These are phyloP conservation scores for Melanogrammus aeglefinus DNA, from an alignment of 2,797 vertebrate species.

Conservation along the genomic window DNA sequence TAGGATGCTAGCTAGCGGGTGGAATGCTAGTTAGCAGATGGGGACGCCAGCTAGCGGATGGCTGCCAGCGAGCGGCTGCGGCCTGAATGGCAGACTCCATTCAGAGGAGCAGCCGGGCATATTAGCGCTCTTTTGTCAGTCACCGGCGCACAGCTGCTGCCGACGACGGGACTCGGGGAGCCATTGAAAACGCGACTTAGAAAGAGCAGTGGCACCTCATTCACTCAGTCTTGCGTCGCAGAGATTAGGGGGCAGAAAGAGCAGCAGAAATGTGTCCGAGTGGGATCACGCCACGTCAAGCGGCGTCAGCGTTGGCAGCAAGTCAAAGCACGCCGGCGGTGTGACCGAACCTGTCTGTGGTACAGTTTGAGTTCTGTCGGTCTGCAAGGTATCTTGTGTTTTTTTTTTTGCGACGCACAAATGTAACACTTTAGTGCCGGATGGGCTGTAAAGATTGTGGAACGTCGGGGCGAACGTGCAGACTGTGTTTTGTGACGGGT, in stretches of 20 bases:
- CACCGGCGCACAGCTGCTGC: not conserved
- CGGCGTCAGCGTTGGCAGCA: not conserved
- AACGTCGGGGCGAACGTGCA: not conserved
- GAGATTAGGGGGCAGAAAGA: not conserved
- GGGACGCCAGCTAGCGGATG: not conserved
- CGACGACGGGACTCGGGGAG: not conserved
- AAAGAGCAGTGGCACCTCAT: not conserved
- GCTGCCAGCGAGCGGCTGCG: not conserved
- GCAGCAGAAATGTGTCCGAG: not conserved
- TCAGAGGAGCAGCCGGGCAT: slow-evolving; percentile 3
- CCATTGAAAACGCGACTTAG: not conserved
- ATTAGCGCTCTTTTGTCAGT: slow-evolving; percentile 11
- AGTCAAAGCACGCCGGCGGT: not conserved
- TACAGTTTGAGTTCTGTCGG: not conserved
- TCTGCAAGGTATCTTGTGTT: not conserved
- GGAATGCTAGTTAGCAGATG: not conserved
- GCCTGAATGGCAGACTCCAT: not conserved
- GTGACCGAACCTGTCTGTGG: not conserved
- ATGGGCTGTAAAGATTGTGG: not conserved
- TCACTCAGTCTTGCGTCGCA: not conserved
- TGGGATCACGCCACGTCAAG: not conserved
- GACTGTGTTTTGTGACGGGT: not conserved
- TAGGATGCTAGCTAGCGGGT: not conserved
- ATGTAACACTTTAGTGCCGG: not conserved
- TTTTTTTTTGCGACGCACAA: not conserved